Conservation (phyloP, 2,113 vertebrate genomes). For the Tachysurus vachellii region DNA sequence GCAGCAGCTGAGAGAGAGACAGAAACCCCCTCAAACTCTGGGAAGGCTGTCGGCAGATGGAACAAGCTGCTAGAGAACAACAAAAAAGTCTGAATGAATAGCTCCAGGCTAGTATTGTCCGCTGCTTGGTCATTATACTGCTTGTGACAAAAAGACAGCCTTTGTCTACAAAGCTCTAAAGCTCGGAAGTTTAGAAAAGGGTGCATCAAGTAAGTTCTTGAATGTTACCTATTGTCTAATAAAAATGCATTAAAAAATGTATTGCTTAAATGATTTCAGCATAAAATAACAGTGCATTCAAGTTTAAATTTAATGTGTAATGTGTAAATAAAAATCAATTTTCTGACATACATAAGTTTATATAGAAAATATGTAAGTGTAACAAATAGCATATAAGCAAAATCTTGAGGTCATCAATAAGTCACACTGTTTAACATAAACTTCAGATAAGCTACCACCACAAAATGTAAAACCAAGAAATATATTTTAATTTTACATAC, state of each 20-base stretch:
- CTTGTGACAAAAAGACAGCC: conserved; percentile 69
- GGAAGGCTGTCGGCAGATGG: conserved; percentile 92
- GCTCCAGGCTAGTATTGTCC: conserved; percentile 77
- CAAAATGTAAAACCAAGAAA: background rate
- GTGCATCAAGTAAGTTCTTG: conserved; percentile 14
- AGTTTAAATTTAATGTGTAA: background rate
- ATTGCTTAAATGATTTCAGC: background rate
- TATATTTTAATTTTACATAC: background rate
- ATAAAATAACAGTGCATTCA: background rate
- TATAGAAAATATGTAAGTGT: background rate
- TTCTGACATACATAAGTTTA: background rate
- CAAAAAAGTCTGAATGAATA: conserved; percentile 79
- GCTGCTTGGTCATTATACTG: conserved; percentile 68
- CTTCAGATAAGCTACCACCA: background rate
- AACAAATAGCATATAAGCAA: background rate
- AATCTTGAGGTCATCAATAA: background rate
- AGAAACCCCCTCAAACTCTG: conserved; percentile 70
- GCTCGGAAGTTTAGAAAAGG: conserved; percentile 50
- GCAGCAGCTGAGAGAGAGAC: conserved; percentile 88
- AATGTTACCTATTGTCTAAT: conserved; percentile 8
- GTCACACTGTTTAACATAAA: background rate
- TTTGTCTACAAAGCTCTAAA: conserved; percentile 76
- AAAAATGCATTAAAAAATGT: background rate
- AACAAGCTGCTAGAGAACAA: conserved; percentile 81
- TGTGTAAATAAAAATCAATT: background rate